Evolutionary conservation across 2,888 invertebrate genomes (phyloP).

Genomic region (Dasypogon diadema): DNA sequence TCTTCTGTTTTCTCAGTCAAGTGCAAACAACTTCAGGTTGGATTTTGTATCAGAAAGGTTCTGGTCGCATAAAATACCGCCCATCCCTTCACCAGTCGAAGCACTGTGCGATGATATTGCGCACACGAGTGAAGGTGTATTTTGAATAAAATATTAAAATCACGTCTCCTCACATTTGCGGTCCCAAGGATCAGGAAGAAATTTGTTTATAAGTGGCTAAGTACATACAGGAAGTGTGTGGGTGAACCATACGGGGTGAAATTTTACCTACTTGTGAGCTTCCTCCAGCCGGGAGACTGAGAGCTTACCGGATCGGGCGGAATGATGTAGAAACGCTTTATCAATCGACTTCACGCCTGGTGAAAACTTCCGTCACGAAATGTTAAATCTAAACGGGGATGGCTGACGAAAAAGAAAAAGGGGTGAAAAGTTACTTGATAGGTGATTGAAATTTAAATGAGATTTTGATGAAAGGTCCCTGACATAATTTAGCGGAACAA

Average conservation of each 20-base stretch:
- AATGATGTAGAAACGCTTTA: not conserved
- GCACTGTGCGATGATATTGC: not conserved
- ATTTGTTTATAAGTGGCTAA: not conserved
- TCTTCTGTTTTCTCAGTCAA: conserved; percentile 45
- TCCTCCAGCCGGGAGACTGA: not conserved
- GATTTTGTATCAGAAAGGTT: conserved; percentile 38
- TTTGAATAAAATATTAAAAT: conserved; percentile 53
- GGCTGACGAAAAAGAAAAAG: conserved; percentile 22
- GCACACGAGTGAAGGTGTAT: not conserved
- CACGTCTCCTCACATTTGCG: conserved; percentile 21
- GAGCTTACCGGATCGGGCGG: not conserved
- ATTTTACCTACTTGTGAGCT: not conserved
- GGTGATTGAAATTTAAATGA: conserved; percentile 53
- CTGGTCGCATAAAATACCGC: not conserved
- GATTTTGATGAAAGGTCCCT: conserved; percentile 52
- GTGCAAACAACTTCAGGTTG: conserved; percentile 29
- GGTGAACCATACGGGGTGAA: not conserved
- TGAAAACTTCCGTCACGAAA: conserved; percentile 3
- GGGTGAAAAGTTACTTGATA: conserved; percentile 49
- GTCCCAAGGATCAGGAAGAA: not conserved
- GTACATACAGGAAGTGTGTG: not conserved
- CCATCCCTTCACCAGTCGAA: not conserved
- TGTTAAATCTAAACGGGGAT: not conserved
- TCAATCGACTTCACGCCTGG: conserved; percentile 43
- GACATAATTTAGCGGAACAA: conserved; percentile 51